Conservation (phyloP, 1,140 invertebrate species). For the Goniozus legneri region DNA sequence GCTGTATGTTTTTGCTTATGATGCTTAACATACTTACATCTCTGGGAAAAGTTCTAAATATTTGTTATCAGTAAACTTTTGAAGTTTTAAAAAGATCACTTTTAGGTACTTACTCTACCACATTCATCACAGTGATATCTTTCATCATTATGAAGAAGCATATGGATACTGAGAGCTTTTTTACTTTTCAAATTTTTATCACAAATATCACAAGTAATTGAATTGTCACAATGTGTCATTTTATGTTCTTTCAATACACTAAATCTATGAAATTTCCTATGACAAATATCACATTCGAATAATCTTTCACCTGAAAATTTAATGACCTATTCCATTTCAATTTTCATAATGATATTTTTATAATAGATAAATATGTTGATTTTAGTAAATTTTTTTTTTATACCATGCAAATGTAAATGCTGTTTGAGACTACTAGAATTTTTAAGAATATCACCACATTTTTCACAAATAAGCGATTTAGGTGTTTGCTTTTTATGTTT, state of each 20-base stretch:
- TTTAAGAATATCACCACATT: constrained; percentile 37
- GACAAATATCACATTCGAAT: constrained; percentile 49
- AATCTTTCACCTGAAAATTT: constrained; percentile 50
- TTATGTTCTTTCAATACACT: constrained; percentile 50
- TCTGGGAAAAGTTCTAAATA: constrained; percentile 46
- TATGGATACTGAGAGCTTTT: constrained; percentile 52
- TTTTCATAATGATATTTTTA: too few relatives aligned
- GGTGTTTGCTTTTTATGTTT: constrained; percentile 7
- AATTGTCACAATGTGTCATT: constrained; percentile 46
- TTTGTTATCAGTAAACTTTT: not conserved
- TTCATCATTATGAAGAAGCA: constrained; percentile 34
- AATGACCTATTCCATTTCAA: too few relatives aligned
- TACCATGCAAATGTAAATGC: constrained; percentile 31
- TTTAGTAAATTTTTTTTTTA: too few relatives aligned
- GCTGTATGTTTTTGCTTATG: constrained; percentile 45
- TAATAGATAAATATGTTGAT: too few relatives aligned
- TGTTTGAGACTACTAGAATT: constrained; percentile 35
- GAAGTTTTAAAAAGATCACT: not conserved
- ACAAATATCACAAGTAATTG: constrained; percentile 49
- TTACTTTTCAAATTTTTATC: constrained; percentile 53
- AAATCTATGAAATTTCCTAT: constrained; percentile 52
- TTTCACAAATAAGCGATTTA: constrained; percentile 30
- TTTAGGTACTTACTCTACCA: constrained; percentile 36
- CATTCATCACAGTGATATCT: constrained; percentile 52
- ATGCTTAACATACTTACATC: constrained; percentile 42